Percentiles rank a stretch among this genome's conserved stretches.
Evolutionary conservation across 23 tunicate species (phyloP).

Genomic region (Aplidium turbinatum): DNA sequence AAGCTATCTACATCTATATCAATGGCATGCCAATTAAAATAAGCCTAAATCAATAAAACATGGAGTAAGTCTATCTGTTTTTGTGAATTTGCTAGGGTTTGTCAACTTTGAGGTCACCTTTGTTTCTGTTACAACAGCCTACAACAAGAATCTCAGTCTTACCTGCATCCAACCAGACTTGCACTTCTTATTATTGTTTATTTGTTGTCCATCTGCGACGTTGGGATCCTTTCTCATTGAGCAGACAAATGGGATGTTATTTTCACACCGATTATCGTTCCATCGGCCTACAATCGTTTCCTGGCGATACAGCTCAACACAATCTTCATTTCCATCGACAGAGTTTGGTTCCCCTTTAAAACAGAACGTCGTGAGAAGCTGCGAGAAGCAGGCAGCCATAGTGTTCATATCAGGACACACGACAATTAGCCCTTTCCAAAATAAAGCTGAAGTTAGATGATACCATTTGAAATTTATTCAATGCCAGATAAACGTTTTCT

Average conservation of each 20-base stretch:
- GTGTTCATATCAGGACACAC: neutral
- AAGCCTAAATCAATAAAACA: too few relatives aligned
- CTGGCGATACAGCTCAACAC: constrained; percentile 73
- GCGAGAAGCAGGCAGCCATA: neutral
- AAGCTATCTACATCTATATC: too few relatives aligned
- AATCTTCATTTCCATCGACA: constrained; percentile 61
- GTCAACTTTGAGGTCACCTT: neutral
- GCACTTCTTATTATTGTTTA: constrained; percentile 67
- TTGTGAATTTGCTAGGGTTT: too few relatives aligned
- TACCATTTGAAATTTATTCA: too few relatives aligned
- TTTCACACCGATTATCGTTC: constrained; percentile 77
- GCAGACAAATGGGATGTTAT: constrained; percentile 60
- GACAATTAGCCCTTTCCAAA: too few relatives aligned
- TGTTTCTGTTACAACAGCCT: neutral
- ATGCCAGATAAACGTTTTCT: too few relatives aligned
- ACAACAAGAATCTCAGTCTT: neutral
- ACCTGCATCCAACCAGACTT: constrained; percentile 82
- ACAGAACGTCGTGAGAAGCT: neutral
- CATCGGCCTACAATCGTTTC: constrained; percentile 72
- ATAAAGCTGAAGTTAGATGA: too few relatives aligned
- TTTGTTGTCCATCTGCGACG: constrained; percentile 47
- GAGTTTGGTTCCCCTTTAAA: constrained; percentile 82
- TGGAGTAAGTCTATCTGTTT: too few relatives aligned
- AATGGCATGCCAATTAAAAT: neutral
- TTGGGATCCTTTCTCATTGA: constrained; percentile 55